A percentile compares a stretch with the other conserved stretches of the same genome.
Evolutionary conservation across 2,888 invertebrate genomes (phyloP).

Genomic region (Acanthopleura granulata): DNA sequence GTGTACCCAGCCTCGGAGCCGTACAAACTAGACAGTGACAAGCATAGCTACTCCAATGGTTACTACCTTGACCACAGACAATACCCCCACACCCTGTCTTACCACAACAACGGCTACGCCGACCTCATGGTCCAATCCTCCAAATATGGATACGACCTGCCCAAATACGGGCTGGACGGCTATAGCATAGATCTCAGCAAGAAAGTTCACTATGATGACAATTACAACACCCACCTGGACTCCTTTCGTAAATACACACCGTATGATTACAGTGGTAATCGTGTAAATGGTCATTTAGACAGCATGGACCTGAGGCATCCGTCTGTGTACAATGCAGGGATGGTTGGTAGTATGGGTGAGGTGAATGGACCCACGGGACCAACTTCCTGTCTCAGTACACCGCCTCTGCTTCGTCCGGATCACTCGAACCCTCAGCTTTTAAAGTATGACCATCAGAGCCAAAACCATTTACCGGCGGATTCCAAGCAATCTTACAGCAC

Average conservation of each 20-base stretch:
- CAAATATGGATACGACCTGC: constrained; percentile 63
- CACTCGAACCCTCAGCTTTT: neutral
- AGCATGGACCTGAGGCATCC: constrained; percentile 56
- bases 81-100: constrained; percentile 63
- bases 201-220: constrained; percentile 60
- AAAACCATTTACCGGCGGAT: neutral
- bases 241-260: constrained; percentile 56
- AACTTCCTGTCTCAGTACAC: constrained; percentile 35
- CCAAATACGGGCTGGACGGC: constrained; percentile 60
- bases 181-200: constrained; percentile 65
- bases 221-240: constrained; percentile 51
- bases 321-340: constrained; percentile 47
- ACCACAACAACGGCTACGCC: constrained; percentile 62
- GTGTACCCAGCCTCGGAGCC: constrained; percentile 53
- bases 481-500: constrained; percentile 30
- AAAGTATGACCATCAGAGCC: constrained; percentile 7
- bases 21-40: constrained; percentile 56
- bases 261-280: constrained; percentile 43
- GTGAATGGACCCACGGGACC: constrained; percentile 34
- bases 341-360: constrained; percentile 46
- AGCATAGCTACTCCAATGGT: constrained; percentile 60
- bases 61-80: constrained; percentile 65
- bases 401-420: neutral
- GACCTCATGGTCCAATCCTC: constrained; percentile 59
- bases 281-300: constrained; percentile 57